A percentile compares a stretch with the other conserved stretches of the same genome.
phyloP scores from a whole-genome alignment of 64 coral and sea anemone species.

The Porites australiensis region DNA sequence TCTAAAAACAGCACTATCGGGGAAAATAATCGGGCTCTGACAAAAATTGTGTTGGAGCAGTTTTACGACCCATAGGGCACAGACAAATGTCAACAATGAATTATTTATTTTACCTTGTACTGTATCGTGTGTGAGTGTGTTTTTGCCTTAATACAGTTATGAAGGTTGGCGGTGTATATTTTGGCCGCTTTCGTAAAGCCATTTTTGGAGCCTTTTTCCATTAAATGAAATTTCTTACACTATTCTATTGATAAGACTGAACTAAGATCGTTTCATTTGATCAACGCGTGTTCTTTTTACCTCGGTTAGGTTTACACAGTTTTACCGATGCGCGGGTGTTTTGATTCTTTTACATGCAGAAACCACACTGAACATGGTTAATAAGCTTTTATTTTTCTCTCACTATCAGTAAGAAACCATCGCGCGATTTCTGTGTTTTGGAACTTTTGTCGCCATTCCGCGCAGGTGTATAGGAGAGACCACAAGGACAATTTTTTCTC shows the following conservation, averaged over 20 bases:
- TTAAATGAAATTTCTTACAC: not conserved
- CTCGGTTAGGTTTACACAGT: not conserved
- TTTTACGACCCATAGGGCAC: conserved; percentile 37
- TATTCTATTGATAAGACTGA: conserved; percentile 1
- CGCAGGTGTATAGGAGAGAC: conserved; percentile 22
- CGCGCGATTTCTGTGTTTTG: conserved; percentile 5
- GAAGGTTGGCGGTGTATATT: not conserved
- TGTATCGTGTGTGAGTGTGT: conserved; percentile 27
- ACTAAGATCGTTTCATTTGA: not conserved
- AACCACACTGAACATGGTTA: not conserved
- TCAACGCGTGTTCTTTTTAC: not conserved
- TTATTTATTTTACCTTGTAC: conserved; percentile 51
- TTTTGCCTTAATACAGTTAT: not conserved
- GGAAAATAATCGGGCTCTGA: not conserved
- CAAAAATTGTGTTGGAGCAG: conserved; percentile 27
- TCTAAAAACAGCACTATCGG: not conserved
- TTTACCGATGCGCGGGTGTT: not conserved
- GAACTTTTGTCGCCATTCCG: conserved; percentile 12
- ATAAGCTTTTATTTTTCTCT: conserved; percentile 4
- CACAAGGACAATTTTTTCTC: conserved; percentile 7
- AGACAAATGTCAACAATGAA: conserved; percentile 54
- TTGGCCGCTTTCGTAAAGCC: not conserved
- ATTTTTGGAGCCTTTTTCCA: not conserved
- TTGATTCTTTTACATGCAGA: not conserved
- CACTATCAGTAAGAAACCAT: conserved; percentile 11